Base-by-base conservation (phyloP, 2,113 vertebrate genomes). In the Ceyx margarethae region DNA sequence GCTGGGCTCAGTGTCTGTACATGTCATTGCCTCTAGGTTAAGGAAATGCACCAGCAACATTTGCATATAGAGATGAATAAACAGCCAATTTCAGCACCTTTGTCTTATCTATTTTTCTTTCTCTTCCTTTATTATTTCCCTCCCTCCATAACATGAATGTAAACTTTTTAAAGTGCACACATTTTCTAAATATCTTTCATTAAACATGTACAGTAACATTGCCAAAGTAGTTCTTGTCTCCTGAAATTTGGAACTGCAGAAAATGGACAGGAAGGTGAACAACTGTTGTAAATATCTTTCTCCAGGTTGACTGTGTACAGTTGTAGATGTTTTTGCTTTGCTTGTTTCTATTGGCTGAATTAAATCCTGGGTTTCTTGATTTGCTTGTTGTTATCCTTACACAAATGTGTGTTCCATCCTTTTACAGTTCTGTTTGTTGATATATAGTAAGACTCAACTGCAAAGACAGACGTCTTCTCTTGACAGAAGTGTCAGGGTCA, bases 281-380 rank as follows among this genome's bases (percentile, higher is more conserved):
- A 87, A 76, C 60, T 94, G 72, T 74, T 94, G 48, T 60, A 82
- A 89, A 89, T 86, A 84, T 62, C 50, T 74, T 91, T 71, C 4
- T 5, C 11, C 21, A 87, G n/a, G 65, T 23, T 50, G 35, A 76
- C 19, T 78, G 33, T 76, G 37, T 74, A 35, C 57, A 26, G n/a
- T n/a, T 35, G 16, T 45, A 81, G 43, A 66, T 66, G 69, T 67
- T 89, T 86, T 82, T 66, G 46, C 33, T 92, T 90, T 90, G 40
- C 29, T 93, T 88, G 18, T 85, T 95, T 94, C 57, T 62, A 29
- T 66, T 91, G 69, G n/a, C 51, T 64, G 67, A 62, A 64, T 67
- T 62, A 0, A 0, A 46, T 89, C 42, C 50, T 54, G 71, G 10
- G 5, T 90, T 81, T 85, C 86, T 79, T 37, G 29, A 65, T 26